Evolutionary conservation across 2,797 vertebrate genomes (phyloP).

Genomic region (Molossus molossus): DNA sequence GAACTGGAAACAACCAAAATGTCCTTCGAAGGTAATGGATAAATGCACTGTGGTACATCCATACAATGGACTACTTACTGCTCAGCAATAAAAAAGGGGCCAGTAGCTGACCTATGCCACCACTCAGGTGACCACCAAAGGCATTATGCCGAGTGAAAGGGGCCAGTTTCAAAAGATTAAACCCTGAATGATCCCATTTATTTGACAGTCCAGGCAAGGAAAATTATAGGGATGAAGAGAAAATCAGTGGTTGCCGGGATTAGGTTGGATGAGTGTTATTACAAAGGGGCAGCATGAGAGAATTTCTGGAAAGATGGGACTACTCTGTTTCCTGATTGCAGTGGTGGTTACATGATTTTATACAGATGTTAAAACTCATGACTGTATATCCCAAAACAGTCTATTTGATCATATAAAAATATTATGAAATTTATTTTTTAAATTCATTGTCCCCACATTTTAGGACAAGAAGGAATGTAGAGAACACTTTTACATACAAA

Average conservation of each 20-base stretch:
- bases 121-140: background rate
- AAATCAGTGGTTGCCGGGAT: background rate
- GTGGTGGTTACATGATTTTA: background rate
- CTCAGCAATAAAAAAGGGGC: background rate
- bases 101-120: rapidly evolving
- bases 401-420: background rate
- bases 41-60: background rate
- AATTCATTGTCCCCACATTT: conserved; percentile 19
- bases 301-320: background rate
- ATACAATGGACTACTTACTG: background rate
- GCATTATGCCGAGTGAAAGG: background rate
- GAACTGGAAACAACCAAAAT: background rate
- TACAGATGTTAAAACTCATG: background rate
- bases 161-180: background rate
- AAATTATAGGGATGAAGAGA: background rate
- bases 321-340: background rate
- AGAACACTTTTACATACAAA: background rate
- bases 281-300: background rate
- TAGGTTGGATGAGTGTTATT: too few relatives aligned
- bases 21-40: background rate
- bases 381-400: background rate
- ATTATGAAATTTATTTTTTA: background rate
- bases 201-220: background rate
- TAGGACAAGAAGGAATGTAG: background rate
- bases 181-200: background rate